Evolutionary conservation across 2,113 vertebrate species (phyloP).

Genomic region (Archilochus colubris): DNA sequence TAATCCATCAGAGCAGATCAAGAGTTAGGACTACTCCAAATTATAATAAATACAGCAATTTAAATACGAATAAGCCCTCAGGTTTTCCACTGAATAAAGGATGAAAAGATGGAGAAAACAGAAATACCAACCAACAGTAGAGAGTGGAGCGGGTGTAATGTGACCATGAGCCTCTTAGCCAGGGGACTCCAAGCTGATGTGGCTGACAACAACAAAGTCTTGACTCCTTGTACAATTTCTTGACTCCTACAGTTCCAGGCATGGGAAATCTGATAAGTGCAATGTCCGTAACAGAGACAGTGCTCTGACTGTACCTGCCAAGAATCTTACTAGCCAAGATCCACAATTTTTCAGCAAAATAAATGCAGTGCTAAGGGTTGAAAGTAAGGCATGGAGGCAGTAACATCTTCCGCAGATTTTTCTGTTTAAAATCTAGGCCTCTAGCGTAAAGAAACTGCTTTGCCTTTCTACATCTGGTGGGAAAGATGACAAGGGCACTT

Average conservation of each 20-base stretch:
- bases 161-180: not conserved
- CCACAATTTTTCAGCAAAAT: not conserved
- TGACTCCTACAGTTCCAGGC: not conserved
- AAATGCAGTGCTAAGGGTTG: not conserved
- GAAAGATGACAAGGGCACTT: not conserved
- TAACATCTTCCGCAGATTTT: not conserved
- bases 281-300: not conserved
- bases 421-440: not conserved
- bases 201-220: not conserved
- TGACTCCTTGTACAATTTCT: not conserved
- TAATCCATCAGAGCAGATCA: not conserved
- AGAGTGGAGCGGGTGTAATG: fast-evolving
- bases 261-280: not conserved
- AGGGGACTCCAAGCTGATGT: not conserved
- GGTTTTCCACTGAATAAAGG: not conserved
- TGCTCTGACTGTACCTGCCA: not conserved
- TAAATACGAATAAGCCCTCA: not conserved
- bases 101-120: not conserved
- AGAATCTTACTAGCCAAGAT: not conserved
- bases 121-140: not conserved
- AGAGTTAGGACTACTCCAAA: not conserved
- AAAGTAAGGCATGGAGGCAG: not conserved
- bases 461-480: not conserved
- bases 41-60: not conserved
- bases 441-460: not conserved